Evolutionary conservation across 2,797 vertebrate genomes (phyloP), one percentile per base, ranked within the genome.

Genomic region (Cynodonichthys magdalenae): DNA sequence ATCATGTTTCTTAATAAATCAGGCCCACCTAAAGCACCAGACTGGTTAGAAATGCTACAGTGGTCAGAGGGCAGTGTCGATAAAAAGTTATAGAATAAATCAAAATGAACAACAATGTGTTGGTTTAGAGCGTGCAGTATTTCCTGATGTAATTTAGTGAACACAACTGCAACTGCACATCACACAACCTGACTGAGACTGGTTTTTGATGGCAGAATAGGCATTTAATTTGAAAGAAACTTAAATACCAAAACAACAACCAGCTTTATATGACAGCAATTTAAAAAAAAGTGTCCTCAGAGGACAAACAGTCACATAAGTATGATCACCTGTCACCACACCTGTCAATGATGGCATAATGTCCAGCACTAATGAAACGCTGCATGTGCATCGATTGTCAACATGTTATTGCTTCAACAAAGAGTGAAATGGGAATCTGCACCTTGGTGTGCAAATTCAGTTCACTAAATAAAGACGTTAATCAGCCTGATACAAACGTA

Each of bases 351-450:
- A 84, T 86, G 79, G 63, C 53, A 39, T 78, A 44, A 84, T 66
- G 76, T 86, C 81, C 77, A 69, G 74, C 73, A 84, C 75, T 71
- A 73, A 84, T 84, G 84, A 77, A 72, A 77, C 3, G 49, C 73
- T 80, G 72, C 76, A 77, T 79, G 83, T 74, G 72, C 77, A 83
- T 87, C 85, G 93, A 94, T 93, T 94, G 92, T 94, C 93, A 89
- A 86, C 71, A 88, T 91, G 90, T 92, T 94, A 93, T 93, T 94
- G 92, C 93, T 93, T 89, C 86, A 87, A 88, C 83, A 82, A 76
- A 81, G 82, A 54, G 71, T 89, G 82, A 82, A 77, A 89, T 89
- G 83, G 57, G 81, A 24, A 83, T 82, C 86, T 77, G 90, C 81
- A 86, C 69, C 81, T 69, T 89, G 81, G 3, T 39, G 36, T 14